These are phyloP conservation scores for Hypothenemus hampei DNA, from an alignment of 1,140 invertebrate genomes.

Conservation along the genomic window DNA sequence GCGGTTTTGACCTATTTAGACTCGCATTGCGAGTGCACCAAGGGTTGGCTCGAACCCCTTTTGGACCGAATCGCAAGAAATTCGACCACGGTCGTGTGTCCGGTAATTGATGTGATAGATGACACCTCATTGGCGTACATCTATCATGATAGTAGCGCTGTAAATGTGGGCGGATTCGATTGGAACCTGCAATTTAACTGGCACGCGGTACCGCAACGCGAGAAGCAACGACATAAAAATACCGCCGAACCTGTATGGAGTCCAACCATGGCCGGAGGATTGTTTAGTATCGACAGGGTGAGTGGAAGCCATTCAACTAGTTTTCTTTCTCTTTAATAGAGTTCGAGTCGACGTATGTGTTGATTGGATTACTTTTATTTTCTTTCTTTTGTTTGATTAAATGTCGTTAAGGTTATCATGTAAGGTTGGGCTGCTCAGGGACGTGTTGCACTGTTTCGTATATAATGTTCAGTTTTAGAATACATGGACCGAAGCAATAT, in stretches of 20 bases:
- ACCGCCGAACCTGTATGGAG: slow-evolving; percentile 90
- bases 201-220: slow-evolving; percentile 93
- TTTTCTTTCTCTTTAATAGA: background rate
- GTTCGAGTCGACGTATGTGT: too few species aligned
- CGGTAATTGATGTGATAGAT: slow-evolving; percentile 90
- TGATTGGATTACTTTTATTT: too few species aligned
- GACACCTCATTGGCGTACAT: slow-evolving; percentile 87
- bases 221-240: slow-evolving; percentile 77
- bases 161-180: slow-evolving; percentile 94
- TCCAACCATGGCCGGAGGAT: slow-evolving; percentile 90
- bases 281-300: slow-evolving; percentile 62
- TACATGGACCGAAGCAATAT: too few species aligned
- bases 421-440: too few species aligned
- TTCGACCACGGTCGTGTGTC: slow-evolving; percentile 84
- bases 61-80: slow-evolving; percentile 89
- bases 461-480: too few species aligned
- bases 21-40: slow-evolving; percentile 94
- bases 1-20: slow-evolving; percentile 94
- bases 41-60: slow-evolving; percentile 94
- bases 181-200: slow-evolving; percentile 96
- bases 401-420: too few species aligned
- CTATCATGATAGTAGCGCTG: slow-evolving; percentile 77
- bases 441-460: too few species aligned
- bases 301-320: background rate
- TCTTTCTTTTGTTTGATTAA: too few species aligned